Percentiles rank a stretch among this genome's conserved stretches.
These are phyloP conservation scores for Scalopus aquaticus DNA, from an alignment of 2,113 vertebrate species.

Conservation along the genomic window DNA sequence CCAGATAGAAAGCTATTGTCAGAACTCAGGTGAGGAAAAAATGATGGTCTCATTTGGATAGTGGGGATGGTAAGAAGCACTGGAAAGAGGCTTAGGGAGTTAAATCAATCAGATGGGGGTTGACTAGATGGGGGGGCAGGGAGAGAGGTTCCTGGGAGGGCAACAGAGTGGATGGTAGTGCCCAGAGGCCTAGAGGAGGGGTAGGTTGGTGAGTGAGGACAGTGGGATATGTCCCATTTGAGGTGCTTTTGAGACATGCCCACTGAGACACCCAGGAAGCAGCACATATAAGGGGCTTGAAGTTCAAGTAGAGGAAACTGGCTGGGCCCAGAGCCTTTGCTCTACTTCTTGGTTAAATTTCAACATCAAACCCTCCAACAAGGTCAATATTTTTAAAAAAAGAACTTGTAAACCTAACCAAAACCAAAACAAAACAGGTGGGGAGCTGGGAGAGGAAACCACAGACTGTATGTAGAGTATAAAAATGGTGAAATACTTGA, in stretches of 20 bases:
- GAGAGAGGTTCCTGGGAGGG: neutral
- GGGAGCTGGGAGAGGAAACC: too few species aligned
- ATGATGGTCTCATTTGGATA: neutral
- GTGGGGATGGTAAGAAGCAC: neutral
- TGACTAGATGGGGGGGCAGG: neutral
- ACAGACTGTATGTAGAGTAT: neutral
- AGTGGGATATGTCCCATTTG: neutral
- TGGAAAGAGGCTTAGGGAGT: neutral
- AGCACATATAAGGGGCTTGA: neutral
- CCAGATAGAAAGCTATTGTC: neutral
- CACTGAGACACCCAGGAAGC: neutral
- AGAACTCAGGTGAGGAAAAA: neutral
- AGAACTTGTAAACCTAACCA: neutral
- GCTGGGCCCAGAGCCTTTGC: neutral
- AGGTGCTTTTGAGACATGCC: neutral
- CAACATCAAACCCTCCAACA: neutral
- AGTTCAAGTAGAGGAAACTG: neutral
- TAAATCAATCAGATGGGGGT: neutral
- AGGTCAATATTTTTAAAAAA: neutral
- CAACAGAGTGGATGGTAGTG: neutral
- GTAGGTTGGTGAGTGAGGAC: neutral
- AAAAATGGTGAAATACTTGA: constrained; percentile 15
- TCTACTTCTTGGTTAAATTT: neutral
- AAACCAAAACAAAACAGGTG: neutral
- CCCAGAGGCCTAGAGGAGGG: neutral